Evolutionary conservation across 2,888 invertebrate genomes (phyloP).

Genomic region (Ophioninae sp.): DNA sequence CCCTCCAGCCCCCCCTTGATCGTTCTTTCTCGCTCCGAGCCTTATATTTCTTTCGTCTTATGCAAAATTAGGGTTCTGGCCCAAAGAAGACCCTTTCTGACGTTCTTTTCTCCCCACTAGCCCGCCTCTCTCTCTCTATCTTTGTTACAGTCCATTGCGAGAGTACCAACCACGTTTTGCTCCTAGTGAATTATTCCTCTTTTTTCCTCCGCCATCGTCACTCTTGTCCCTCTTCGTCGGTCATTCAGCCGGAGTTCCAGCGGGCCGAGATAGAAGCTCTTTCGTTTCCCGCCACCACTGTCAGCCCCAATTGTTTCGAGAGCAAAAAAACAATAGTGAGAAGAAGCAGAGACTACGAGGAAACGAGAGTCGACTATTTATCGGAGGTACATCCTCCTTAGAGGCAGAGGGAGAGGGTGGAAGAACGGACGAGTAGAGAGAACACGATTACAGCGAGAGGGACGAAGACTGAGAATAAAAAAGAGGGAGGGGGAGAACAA

Average conservation of each 20-base stretch:
- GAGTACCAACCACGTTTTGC: slow-evolving; percentile 36
- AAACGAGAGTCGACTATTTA: slow-evolving; percentile 40
- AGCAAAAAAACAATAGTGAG: slow-evolving; percentile 38
- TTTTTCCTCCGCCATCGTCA: neutral
- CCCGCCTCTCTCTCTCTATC: slow-evolving; percentile 2
- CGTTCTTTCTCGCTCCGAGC: neutral
- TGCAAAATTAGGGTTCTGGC: slow-evolving; percentile 49
- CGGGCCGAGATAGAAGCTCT: slow-evolving; percentile 19
- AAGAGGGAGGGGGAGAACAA: too few relatives aligned
- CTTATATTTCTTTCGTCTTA: slow-evolving; percentile 44
- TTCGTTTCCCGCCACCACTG: slow-evolving; percentile 14
- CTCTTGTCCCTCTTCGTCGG: neutral
- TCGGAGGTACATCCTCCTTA: neutral
- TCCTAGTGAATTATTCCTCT: slow-evolving; percentile 51
- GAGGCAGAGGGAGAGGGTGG: neutral
- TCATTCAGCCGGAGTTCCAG: neutral
- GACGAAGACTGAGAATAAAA: too few relatives aligned
- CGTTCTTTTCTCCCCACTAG: too few relatives aligned
- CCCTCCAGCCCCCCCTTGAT: slow-evolving; percentile 57
- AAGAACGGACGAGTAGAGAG: neutral
- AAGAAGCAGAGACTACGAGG: slow-evolving; percentile 26
- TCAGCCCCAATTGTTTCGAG: slow-evolving; percentile 42
- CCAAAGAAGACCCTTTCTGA: slow-evolving; percentile 8
- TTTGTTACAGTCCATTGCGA: neutral
- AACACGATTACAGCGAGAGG: neutral